These are phyloP conservation scores for Tiphia femorata DNA, from an alignment of 2,888 invertebrate species.

Conservation along the genomic window DNA sequence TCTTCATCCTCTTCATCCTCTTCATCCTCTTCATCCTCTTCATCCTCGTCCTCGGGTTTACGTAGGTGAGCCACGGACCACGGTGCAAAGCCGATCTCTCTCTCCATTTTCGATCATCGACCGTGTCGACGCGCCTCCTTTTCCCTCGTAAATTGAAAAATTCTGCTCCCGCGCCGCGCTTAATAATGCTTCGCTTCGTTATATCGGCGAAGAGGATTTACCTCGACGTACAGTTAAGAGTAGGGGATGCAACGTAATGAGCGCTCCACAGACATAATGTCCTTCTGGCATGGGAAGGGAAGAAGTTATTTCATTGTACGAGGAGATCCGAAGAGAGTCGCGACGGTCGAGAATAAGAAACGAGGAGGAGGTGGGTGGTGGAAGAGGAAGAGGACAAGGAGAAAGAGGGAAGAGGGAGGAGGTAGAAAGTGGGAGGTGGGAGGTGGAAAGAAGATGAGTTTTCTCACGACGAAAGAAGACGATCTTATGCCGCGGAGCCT, in stretches of 20 bases:
- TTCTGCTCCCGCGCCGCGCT: no score
- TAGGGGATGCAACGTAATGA: conserved; percentile 17
- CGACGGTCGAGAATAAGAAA: conserved; percentile 2
- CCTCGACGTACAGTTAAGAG: background rate
- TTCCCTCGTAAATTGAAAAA: no score
- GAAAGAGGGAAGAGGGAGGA: no score
- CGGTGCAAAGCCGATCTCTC: no score
- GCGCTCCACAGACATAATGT: conserved; percentile 3
- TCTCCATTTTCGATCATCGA: no score
- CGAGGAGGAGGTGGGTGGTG: conserved; percentile 4
- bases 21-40: background rate
- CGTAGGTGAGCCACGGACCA: no score
- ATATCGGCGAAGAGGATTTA: no score
- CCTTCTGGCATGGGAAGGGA: conserved; percentile 8
- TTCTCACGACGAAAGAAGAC: background rate
- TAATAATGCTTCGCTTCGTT: no score
- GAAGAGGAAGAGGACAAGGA: background rate
- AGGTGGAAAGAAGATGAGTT: background rate
- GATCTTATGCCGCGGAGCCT: background rate
- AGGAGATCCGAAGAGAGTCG: conserved; percentile 15
- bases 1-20: background rate
- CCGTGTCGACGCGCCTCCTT: no score
- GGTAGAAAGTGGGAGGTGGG: no score
- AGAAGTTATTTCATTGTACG: conserved; percentile 38
- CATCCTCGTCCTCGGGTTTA: no score